These are phyloP conservation scores for Malurus elegans DNA, from an alignment of 2,113 vertebrate species.

Conservation along the genomic window DNA sequence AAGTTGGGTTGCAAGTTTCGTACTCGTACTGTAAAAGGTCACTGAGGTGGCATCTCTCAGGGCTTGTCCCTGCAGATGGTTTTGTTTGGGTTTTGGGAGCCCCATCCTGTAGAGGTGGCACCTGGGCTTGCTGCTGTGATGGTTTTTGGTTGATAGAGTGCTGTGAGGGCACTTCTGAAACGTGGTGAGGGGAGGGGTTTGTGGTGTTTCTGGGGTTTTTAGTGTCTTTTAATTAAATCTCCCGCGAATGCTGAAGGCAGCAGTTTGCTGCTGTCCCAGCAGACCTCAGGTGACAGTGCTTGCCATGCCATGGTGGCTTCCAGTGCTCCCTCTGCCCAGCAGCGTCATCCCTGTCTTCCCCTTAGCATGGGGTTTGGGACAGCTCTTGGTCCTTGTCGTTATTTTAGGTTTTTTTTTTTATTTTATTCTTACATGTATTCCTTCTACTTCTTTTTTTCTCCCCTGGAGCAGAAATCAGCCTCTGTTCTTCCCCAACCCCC, in stretches of 20 bases:
- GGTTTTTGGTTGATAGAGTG: not conserved
- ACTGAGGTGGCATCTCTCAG: not conserved
- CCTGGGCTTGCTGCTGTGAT: not conserved
- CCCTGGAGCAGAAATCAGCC: not conserved
- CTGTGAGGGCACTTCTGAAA: not conserved
- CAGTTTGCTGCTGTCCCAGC: not conserved
- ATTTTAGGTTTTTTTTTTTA: not conserved
- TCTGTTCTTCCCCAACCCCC: not conserved
- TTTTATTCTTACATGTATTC: not conserved
- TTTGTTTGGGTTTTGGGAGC: not conserved
- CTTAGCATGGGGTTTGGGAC: not conserved
- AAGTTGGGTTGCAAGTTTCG: not conserved
- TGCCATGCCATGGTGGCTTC: not conserved
- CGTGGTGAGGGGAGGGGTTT: not conserved
- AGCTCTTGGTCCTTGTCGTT: not conserved
- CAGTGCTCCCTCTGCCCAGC: not conserved
- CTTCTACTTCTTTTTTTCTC: not conserved
- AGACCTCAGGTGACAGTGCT: not conserved
- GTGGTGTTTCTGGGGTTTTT: not conserved
- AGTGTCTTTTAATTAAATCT: not conserved
- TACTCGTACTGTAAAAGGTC: not conserved
- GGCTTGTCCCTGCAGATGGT: not conserved
- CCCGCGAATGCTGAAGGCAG: not conserved
- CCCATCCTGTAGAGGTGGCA: fast-evolving
- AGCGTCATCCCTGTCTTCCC: not conserved